phyloP scores from a whole-genome alignment of 92 coral and sea anemone genomes.

The Meandrina meandrites region DNA sequence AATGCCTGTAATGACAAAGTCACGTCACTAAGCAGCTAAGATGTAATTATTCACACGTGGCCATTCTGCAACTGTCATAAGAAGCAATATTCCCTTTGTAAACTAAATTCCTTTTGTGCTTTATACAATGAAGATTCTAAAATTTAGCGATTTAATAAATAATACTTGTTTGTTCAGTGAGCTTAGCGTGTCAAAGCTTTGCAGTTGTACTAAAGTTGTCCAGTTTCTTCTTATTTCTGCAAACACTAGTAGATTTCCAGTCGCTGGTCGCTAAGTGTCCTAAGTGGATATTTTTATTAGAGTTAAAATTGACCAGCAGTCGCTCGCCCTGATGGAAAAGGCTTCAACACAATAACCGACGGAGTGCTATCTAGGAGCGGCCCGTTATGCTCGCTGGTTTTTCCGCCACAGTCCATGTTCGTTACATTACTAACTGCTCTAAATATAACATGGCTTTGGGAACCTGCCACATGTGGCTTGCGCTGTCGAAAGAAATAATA shows the following conservation, averaged over 20 bases:
- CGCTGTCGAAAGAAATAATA: no score
- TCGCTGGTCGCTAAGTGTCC: not conserved
- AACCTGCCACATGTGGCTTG: not conserved
- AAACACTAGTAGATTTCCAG: not conserved
- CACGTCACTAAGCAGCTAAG: constrained; percentile 32
- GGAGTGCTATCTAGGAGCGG: not conserved
- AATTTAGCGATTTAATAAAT: not conserved
- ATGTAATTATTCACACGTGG: not conserved
- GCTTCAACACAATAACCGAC: not conserved
- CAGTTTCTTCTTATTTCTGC: not conserved
- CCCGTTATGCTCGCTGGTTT: not conserved
- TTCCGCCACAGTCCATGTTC: not conserved
- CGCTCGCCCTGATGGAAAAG: not conserved
- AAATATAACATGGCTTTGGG: not conserved
- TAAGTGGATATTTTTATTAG: not conserved
- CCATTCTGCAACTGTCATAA: not conserved
- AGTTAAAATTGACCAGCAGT: no score
- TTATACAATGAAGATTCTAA: not conserved
- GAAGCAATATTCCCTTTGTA: not conserved
- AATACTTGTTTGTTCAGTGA: no score
- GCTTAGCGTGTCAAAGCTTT: no score
- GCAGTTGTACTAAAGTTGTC: not conserved
- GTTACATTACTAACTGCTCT: not conserved
- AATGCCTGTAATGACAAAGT: not conserved
- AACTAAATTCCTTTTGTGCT: not conserved